Evolutionary conservation across 2,113 vertebrate species (phyloP).

Genomic region (Axis porcinus): DNA sequence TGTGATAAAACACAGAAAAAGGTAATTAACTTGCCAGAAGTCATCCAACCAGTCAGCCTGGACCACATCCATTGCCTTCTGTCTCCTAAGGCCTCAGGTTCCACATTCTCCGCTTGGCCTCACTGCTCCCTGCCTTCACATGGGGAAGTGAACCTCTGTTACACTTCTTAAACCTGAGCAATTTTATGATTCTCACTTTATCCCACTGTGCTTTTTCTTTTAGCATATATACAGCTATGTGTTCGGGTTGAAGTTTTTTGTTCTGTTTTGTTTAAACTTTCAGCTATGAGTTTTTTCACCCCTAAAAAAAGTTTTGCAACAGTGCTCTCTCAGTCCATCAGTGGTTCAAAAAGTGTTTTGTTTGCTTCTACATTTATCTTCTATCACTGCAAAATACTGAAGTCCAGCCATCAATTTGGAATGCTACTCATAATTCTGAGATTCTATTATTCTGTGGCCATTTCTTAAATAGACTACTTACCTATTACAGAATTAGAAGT

Average conservation of each 20-base stretch:
- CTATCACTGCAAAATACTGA: background rate
- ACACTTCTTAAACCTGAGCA: background rate
- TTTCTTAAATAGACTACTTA: background rate
- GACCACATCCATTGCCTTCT: background rate
- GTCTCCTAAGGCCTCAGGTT: background rate
- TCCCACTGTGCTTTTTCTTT: background rate
- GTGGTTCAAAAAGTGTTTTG: background rate
- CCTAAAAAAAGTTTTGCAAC: background rate
- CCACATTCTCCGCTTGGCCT: background rate
- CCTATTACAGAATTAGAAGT: background rate
- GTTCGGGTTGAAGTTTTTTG: background rate
- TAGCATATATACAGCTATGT: background rate
- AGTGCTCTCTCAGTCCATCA: background rate
- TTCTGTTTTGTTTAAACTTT: background rate
- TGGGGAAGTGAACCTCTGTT: background rate
- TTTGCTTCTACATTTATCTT: background rate
- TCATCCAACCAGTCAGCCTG: background rate
- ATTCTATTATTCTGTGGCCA: background rate
- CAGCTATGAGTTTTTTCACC: background rate
- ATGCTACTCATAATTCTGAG: background rate
- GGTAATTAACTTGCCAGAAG: conserved; percentile 18
- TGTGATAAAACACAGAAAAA: conserved; percentile 4
- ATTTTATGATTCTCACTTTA: background rate
- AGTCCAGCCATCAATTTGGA: background rate
- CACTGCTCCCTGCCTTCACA: background rate